These are phyloP conservation scores for Sturmia bella DNA, from an alignment of 2,888 invertebrate species.

Conservation along the genomic window DNA sequence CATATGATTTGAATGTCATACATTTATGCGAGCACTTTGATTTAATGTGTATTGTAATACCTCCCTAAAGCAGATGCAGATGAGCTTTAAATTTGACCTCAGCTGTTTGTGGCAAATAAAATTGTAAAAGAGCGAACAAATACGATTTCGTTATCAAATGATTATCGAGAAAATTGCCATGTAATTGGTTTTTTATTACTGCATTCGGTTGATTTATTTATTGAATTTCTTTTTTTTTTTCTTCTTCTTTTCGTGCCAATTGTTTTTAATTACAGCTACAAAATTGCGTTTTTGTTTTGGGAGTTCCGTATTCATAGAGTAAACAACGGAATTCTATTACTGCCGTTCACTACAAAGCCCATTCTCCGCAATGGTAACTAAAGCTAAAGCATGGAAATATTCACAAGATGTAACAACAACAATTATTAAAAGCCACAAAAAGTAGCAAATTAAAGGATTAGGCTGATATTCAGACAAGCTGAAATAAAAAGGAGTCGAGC, in stretches of 20 bases:
- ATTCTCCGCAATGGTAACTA: too few relatives aligned
- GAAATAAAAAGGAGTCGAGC: too few relatives aligned
- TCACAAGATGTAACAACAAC: too few relatives aligned
- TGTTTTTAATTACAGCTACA: neutral
- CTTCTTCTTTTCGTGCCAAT: neutral
- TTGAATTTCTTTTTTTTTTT: neutral
- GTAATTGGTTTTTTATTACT: conserved; percentile 67
- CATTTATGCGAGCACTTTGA: too few relatives aligned
- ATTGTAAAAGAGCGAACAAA: conserved; percentile 46
- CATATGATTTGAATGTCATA: conserved; percentile 34
- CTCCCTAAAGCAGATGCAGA: conserved; percentile 41
- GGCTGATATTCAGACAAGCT: too few relatives aligned
- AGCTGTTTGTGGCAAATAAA: conserved; percentile 63
- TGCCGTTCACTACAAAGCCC: too few relatives aligned
- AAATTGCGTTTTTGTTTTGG: too few relatives aligned
- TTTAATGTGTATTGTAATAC: conserved; percentile 3
- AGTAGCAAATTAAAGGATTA: too few relatives aligned
- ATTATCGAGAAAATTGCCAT: conserved; percentile 68
- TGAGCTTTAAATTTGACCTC: conserved; percentile 62
- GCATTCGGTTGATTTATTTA: conserved; percentile 35
- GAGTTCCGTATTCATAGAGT: too few relatives aligned
- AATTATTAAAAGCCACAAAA: too few relatives aligned
- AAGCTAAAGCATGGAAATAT: too few relatives aligned
- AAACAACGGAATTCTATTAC: too few relatives aligned
- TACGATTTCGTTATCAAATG: conserved; percentile 61